These are phyloP conservation scores for Dasyprocta punctata DNA, from an alignment of 2,113 vertebrate genomes.

Conservation along the genomic window DNA sequence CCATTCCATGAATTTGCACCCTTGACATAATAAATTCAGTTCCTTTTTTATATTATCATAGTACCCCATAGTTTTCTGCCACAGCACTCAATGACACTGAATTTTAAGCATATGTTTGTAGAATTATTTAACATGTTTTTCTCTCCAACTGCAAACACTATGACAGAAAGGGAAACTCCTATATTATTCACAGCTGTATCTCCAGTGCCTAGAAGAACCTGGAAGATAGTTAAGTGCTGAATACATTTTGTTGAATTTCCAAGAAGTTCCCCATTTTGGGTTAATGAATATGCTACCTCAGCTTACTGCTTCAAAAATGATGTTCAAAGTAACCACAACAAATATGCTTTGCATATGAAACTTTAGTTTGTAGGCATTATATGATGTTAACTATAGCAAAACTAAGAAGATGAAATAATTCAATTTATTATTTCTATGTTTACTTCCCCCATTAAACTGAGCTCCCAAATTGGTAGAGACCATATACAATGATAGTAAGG, in stretches of 20 bases:
- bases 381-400: conserved; percentile 35
- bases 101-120: conserved; percentile 49
- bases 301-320: conserved; percentile 22
- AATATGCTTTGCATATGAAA: conserved; percentile 13
- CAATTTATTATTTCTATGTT: conserved; percentile 39
- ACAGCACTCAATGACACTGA: background rate
- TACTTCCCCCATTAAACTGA: conserved; percentile 16
- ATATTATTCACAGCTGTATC: conserved; percentile 2
- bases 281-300: background rate
- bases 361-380: conserved; percentile 18
- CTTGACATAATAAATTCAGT: background rate
- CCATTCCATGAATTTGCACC: background rate
- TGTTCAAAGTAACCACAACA: conserved; percentile 10
- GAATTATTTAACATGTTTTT: conserved; percentile 42
- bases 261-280: conserved; percentile 4
- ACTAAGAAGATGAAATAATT: conserved; percentile 50
- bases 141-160: background rate
- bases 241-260: conserved; percentile 34
- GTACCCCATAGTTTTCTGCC: conserved; percentile 8
- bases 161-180: conserved; percentile 23
- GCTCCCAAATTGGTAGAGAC: background rate
- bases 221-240: conserved; percentile 12
- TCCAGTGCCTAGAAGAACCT: conserved; percentile 4
- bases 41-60: conserved; percentile 46
- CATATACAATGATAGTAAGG: conserved; percentile 1